Evolutionary conservation across 2,113 vertebrate genomes (phyloP), one percentile per base, ranked within the genome.

Genomic region (Atherinomorus stipes): DNA sequence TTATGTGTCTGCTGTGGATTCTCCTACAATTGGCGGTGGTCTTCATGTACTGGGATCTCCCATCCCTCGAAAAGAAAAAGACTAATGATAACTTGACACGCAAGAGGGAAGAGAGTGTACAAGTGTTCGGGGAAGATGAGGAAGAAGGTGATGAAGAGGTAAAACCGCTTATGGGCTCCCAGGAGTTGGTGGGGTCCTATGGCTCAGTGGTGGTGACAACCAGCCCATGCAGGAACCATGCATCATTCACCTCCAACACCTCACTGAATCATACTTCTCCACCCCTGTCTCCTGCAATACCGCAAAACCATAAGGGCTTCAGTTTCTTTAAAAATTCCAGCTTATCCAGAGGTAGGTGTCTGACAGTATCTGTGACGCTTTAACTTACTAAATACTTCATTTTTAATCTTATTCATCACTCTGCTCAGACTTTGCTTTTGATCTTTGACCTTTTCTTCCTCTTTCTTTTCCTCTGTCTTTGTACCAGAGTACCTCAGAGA

Each of bases 1-100:
- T 95, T 73, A 96, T 96, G 95, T 95, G 94, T 66, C 23, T 91
- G 26, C 79, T 95, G 67, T 96, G 95, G 95, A 72, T 89, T 67
- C 89, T 95, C 28, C 90, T 96, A 23, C 94, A 95, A 78, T 42
- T 95, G 6, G 83, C 82, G 0, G 93, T 95, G 19, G 26, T 93
- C 49, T 87, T 91, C 65, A 91, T 96, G 93, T 96, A 94, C 91
- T 94, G 92, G 84, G 95, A 96, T 80, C 77, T 95, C 10, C 89
- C 85, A 11, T 71, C 84, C 7, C 37, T 63, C 10, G 77, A 92
- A 16, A 84, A 23, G 23, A 44, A 2, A 9, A 77, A 64, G 19
- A 12, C 38, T 13, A 67, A 23, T 25, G 40, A 40, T 31, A 68
- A n/a, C 63, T 42, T n/a, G 6, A 47, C 12, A 26, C 53, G 19